A percentile compares a stretch with the other conserved stretches of the same genome.
These are phyloP conservation scores for Sarotherodon lohbergeri DNA, from an alignment of 2,113 vertebrate species.

Conservation along the genomic window DNA sequence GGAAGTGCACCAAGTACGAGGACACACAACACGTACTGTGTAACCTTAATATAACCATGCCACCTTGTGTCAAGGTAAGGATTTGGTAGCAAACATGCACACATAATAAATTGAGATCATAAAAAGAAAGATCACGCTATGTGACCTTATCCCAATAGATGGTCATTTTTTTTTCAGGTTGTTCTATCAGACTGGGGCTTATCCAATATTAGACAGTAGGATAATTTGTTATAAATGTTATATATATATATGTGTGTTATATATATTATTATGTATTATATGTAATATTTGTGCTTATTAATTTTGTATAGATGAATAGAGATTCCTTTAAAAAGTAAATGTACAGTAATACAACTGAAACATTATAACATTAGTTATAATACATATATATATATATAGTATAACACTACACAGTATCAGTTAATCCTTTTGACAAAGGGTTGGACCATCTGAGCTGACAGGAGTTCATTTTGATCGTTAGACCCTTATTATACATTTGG, in stretches of 20 bases:
- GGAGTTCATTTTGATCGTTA: neutral
- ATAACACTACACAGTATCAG: neutral
- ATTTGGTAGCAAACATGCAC: neutral
- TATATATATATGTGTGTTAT: neutral
- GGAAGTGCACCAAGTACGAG: constrained; percentile 95
- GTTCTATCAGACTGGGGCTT: neutral
- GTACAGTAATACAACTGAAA: neutral
- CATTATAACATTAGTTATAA: neutral
- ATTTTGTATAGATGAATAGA: neutral
- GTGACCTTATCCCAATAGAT: neutral
- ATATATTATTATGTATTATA: neutral
- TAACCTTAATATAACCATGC: constrained; percentile 93
- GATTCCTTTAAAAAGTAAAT: neutral
- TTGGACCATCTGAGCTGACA: neutral
- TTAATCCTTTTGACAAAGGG: neutral
- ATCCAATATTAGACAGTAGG: neutral
- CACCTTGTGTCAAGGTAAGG: constrained; percentile 88
- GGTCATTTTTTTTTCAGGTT: neutral
- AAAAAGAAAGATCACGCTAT: neutral
- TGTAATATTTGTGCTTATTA: neutral
- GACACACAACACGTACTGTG: constrained; percentile 91
- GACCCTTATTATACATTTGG: neutral
- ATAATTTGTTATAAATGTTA: neutral
- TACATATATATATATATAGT: neutral
- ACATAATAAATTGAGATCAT: neutral